Percentiles rank a stretch among this genome's conserved stretches.
phyloP scores from a whole-genome alignment of 2,797 vertebrate species.

The Lerista edwardsae region DNA sequence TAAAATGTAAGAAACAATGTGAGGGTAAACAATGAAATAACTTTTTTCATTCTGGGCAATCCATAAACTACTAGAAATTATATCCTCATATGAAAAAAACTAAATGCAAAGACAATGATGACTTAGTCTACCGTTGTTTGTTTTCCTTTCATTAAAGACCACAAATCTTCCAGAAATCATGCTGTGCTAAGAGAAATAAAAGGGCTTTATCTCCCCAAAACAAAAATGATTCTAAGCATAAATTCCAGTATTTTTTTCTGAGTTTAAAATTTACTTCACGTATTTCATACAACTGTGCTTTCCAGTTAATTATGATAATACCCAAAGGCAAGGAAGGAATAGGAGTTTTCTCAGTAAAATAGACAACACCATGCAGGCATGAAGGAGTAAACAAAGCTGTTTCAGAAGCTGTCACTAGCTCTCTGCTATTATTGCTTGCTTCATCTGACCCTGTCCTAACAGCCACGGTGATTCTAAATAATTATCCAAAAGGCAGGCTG shows the following conservation, averaged over 20 bases:
- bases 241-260: neutral
- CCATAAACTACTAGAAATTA: neutral
- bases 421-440: slow-evolving; percentile 51
- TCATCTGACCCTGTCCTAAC: slow-evolving; percentile 35
- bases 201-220: slow-evolving; percentile 36
- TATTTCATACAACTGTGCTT: slow-evolving; percentile 30
- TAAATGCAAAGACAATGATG: neutral
- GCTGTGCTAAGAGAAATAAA: neutral
- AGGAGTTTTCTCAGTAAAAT: slow-evolving; percentile 43
- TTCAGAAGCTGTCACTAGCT: neutral
- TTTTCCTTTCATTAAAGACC: neutral
- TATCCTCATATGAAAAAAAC: neutral
- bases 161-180: neutral
- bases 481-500: slow-evolving; percentile 57
- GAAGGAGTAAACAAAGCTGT: slow-evolving; percentile 42
- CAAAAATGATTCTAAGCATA: slow-evolving; percentile 13
- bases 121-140: neutral
- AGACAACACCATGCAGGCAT: slow-evolving; percentile 49
- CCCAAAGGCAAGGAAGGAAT: slow-evolving; percentile 51
- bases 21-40: neutral
- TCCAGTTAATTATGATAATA: slow-evolving; percentile 44
- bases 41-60: neutral
- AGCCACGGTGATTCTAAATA: slow-evolving; percentile 61
- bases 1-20: neutral
- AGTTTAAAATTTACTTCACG: slow-evolving; percentile 15